These are phyloP conservation scores for Lagria hirta DNA, from an alignment of 2,888 invertebrate genomes.

Conservation along the genomic window DNA sequence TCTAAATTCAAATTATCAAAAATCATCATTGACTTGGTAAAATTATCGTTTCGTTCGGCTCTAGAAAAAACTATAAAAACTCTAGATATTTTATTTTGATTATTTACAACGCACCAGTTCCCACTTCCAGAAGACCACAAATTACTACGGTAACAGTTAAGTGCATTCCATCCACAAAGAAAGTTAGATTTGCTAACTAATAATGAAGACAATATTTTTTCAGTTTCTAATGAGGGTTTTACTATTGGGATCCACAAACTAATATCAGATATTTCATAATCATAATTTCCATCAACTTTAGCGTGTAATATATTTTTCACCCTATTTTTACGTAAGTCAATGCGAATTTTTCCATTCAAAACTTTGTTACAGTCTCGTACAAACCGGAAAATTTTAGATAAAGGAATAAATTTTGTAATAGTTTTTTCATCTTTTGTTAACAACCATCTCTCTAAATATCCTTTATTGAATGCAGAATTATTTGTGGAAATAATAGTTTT, in stretches of 20 bases:
- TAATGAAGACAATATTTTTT: conserved; percentile 7
- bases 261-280: conserved; percentile 1
- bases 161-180: conserved; percentile 9
- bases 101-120: conserved; percentile 9
- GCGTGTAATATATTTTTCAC: conserved; percentile 1
- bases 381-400: conserved; percentile 4
- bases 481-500: conserved; percentile 24
- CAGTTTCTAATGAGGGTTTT: conserved; percentile 1
- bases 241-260: conserved; percentile 1
- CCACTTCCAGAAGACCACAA: conserved; percentile 7
- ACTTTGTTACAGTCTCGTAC: conserved; percentile 4
- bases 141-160: conserved; percentile 10
- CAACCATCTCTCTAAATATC: conserved; percentile 9
- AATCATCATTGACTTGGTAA: conserved; percentile 13
- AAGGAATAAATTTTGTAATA: conserved; percentile 3
- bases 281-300: conserved; percentile 1
- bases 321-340: conserved; percentile 1
- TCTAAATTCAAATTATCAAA: conserved; percentile 8
- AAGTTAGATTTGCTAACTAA: conserved; percentile 12
- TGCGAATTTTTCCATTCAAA: conserved; percentile 4
- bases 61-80: conserved; percentile 9
- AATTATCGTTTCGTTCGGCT: conserved; percentile 15
- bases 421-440: conserved; percentile 22
- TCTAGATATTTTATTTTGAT: not conserved
- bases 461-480: conserved; percentile 16